Conservation (phyloP, 2,888 invertebrate genomes). For the Brachylomia viminalis region DNA sequence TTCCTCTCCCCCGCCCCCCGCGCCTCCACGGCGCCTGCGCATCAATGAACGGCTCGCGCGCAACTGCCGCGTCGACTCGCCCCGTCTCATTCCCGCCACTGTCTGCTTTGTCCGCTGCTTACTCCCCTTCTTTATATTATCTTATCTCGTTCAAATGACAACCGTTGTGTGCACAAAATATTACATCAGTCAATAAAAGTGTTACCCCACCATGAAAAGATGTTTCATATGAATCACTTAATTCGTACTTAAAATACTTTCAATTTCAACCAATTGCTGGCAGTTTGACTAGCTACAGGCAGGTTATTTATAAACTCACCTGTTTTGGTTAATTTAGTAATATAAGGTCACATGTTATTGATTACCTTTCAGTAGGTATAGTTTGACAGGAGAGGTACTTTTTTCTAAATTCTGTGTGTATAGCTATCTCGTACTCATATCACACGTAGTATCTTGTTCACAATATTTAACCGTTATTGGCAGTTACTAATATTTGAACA, state of each 20-base stretch:
- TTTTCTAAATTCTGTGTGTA: background rate
- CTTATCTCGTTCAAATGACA: constrained; percentile 57
- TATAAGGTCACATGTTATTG: constrained; percentile 2
- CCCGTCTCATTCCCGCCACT: constrained; percentile 80
- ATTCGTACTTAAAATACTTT: constrained; percentile 53
- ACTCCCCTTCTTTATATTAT: constrained; percentile 48
- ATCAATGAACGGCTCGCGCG: constrained; percentile 89
- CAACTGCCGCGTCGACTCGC: constrained; percentile 80
- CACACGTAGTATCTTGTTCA: constrained; percentile 12
- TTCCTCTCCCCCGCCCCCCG: constrained; percentile 84
- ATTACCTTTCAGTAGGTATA: background rate
- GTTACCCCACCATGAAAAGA: background rate
- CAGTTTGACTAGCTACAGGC: constrained; percentile 41
- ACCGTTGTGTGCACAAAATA: constrained; percentile 44
- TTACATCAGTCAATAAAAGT: constrained; percentile 37
- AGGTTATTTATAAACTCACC: constrained; percentile 34
- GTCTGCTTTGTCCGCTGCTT: constrained; percentile 67
- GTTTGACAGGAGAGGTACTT: background rate
- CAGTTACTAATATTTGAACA: constrained; percentile 35
- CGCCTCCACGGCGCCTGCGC: constrained; percentile 84
- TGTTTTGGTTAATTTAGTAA: constrained; percentile 22
- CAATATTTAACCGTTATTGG: constrained; percentile 31
- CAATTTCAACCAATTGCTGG: constrained; percentile 59
- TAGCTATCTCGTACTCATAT: background rate
- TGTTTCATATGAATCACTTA: constrained; percentile 19